A percentile compares a stretch with the other conserved stretches of the same genome.
phyloP scores from a whole-genome alignment of 1,140 invertebrate genomes.

The Arion vulgaris region DNA sequence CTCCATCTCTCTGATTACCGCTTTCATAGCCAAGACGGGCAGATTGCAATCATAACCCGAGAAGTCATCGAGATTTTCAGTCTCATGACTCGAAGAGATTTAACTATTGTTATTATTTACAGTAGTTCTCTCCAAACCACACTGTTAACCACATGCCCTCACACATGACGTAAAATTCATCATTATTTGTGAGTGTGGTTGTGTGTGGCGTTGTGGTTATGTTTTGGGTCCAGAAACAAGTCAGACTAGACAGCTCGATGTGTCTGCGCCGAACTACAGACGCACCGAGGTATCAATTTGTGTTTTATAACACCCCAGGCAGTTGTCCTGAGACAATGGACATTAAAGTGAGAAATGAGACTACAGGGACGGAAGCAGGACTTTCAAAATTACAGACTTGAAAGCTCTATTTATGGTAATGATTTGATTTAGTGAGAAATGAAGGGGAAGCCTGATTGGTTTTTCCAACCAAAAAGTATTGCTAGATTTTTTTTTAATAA shows the following conservation, averaged over 20 bases:
- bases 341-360: slow-evolving; percentile 8
- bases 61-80: not conserved
- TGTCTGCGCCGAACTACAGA: not conserved
- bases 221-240: not conserved
- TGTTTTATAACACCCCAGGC: slow-evolving; percentile 14
- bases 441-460: not conserved
- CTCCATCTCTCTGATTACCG: too few relatives aligned
- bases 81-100: not conserved
- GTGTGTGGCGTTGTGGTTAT: too few relatives aligned
- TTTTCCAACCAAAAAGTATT: too few relatives aligned
- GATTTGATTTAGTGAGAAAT: not conserved
- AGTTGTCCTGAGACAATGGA: not conserved
- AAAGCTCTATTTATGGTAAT: not conserved
- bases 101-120: not conserved
- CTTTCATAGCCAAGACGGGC: too few relatives aligned
- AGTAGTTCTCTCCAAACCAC: not conserved
- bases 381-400: slow-evolving; percentile 8
- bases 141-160: not conserved
- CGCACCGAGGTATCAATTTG: slow-evolving; percentile 1
- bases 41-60: not conserved
- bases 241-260: not conserved
- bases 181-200: not conserved
- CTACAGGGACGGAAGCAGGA: not conserved
- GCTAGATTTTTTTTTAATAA: too few relatives aligned
- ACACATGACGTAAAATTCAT: not conserved